Evolutionary conservation across 2,888 invertebrate species (phyloP), one percentile per base, ranked within the genome.

Genomic region (Smittia sp.): DNA sequence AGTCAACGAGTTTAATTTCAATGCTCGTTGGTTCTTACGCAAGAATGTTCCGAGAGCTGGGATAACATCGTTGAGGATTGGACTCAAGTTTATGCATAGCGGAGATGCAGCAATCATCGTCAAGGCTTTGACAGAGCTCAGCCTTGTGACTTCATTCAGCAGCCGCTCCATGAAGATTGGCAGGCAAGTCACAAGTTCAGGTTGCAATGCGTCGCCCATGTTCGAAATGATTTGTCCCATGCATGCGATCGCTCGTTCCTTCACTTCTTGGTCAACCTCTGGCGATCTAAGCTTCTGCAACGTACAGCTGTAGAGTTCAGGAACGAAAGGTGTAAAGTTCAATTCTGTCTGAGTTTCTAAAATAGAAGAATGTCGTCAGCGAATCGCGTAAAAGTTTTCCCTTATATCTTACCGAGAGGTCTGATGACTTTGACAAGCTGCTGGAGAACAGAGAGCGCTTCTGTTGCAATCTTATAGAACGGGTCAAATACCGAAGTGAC

Each of bases 211-310:
- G 81, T 97, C 96, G 0, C 96, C 97, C 77, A 98, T 89, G 81
- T 94, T 94, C 75, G 94, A 92, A 67, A 98, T 88, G 68, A 98
- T 90, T 82, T 97, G 95, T 13, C 97, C 96, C 91, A 96, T 94
- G 78, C 98, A 96, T 0, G 96, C 92, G 76, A 99, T 98, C 9
- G 99, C 97, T 24, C 96, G 88, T 80, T 99, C 99, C 82, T 99
- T 98, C 0, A 99, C 98, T 84, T 99, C 99, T 81, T 99, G 98
- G 84, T 99, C 99, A 79, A 98, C 96, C 80, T 99, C 98, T 0
- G 97, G 93, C 38, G 98, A 94, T 78, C 91, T 91, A 46, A 99
- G 85, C 74, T 96, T 88, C 75, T 90, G 87, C 77, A 96, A 83
- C 0, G 96, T 94, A 78, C 93, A 93, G 75, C 88, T 85, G 82